A percentile compares a stretch with the other conserved stretches of the same genome.
These are phyloP conservation scores for Eurytoma californica DNA, from an alignment of 2,888 invertebrate genomes.

Conservation along the genomic window DNA sequence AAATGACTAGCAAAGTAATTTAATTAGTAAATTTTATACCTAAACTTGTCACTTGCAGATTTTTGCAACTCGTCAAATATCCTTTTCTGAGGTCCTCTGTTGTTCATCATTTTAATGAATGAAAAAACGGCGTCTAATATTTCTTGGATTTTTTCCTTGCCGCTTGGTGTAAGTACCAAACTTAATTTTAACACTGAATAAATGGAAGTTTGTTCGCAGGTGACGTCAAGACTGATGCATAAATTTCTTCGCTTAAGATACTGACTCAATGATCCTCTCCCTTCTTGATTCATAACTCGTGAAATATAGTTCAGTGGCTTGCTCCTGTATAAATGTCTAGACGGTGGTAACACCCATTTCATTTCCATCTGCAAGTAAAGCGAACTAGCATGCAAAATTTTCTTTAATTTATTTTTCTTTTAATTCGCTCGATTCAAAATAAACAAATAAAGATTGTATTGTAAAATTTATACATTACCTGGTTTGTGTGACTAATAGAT, in stretches of 20 bases:
- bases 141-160: conserved; percentile 80
- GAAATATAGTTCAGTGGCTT: conserved; percentile 88
- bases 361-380: conserved; percentile 74
- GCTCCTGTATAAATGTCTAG: conserved; percentile 81
- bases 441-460: neutral
- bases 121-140: conserved; percentile 87
- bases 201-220: conserved; percentile 86
- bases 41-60: conserved; percentile 83
- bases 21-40: conserved; percentile 64
- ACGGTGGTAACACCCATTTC: conserved; percentile 81
- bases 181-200: conserved; percentile 85
- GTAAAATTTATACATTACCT: conserved; percentile 71
- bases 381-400: neutral
- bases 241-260: conserved; percentile 86
- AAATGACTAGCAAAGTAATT: neutral
- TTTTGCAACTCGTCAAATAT: conserved; percentile 76
- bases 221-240: conserved; percentile 83
- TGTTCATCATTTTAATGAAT: conserved; percentile 83
- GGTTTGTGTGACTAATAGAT: conserved; percentile 83
- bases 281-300: conserved; percentile 87
- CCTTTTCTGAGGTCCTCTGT: conserved; percentile 81
- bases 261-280: conserved; percentile 86
- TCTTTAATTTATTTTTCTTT: neutral
- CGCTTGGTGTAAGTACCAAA: conserved; percentile 86
- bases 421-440: no score